Base-by-base conservation (phyloP, 1,140 invertebrate genomes). In the Carposina sasakii region DNA sequence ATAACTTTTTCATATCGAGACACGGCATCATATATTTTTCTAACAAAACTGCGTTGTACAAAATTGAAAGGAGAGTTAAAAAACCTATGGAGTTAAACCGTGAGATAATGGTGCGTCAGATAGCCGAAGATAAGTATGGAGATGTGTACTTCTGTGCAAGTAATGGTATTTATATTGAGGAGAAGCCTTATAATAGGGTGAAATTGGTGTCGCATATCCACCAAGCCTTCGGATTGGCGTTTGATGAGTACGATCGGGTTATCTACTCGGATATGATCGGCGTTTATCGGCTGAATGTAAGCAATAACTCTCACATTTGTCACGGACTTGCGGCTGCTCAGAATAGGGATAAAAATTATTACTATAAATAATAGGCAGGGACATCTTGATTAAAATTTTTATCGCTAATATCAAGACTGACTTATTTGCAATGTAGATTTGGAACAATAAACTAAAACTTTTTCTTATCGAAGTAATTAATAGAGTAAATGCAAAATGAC, bases 1-100 rank as follows among this genome's bases (percentile, higher is more conserved):
- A 79, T 30, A 48, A 63, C 45, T 82, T 82, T 40, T 75, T 64
- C 20, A 61, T 76, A 5, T 67, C 74, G 0, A 77, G 65, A 60
- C 40, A 47, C n/a, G 33, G 34, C 1, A 67, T 76, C 20, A 61
- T 82, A 30, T 82, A 79, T 54, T 76, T 70, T 24, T 60, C 71
- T 12, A 82, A 79, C 31, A 70, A 64, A 54, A 79, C 76, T 1
- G 77, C 77, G 0, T 44, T 77, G 6, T 79, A 64, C 28, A 82
- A 77, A 65, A 59, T 77, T 2, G 72, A 71, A 33, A 67, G 45
- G 16, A 60, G 45, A 17, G 34, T 16, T 6, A 63, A 47, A 20
- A 39, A 42, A n/a, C 33, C 63, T 4, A 53, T 69, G 17, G 45
- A 70, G 19, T 31, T 81, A 5, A 54, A 57, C 36, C 74, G 77